Percentiles rank a stretch among this genome's conserved stretches.
phyloP scores from a whole-genome alignment of 2,888 invertebrate species.

The Leptarthrus brevirostris region DNA sequence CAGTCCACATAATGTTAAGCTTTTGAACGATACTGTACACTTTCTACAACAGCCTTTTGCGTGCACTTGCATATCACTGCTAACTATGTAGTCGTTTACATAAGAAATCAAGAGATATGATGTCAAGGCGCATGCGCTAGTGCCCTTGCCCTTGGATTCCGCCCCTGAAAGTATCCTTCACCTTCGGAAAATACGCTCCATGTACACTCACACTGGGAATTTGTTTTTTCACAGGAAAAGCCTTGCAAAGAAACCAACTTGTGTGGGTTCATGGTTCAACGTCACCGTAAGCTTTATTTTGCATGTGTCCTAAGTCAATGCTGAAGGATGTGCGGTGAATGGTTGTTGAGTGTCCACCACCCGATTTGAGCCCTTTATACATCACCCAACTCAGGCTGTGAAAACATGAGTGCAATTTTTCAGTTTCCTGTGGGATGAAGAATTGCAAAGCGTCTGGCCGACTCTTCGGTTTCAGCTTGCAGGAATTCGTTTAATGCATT shows the following conservation, averaged over 20 bases:
- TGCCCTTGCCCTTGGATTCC: conserved; percentile 67
- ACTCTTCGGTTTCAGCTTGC: too few species aligned
- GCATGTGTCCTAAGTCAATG: conserved; percentile 16
- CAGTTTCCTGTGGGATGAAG: not conserved
- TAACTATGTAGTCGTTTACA: conserved; percentile 36
- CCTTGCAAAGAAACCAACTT: not conserved
- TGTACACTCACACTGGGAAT: not conserved
- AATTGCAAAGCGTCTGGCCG: not conserved
- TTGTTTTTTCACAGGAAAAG: not conserved
- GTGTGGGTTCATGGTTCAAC: not conserved
- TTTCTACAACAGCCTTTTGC: not conserved
- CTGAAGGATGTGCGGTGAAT: conserved; percentile 1
- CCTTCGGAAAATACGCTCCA: conserved; percentile 24
- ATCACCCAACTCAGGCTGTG: not conserved
- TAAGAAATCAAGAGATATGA: not conserved
- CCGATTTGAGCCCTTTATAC: not conserved
- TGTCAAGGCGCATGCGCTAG: conserved; percentile 61
- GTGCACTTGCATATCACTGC: conserved; percentile 41
- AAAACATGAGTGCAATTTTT: not conserved
- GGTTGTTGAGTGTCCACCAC: not conserved
- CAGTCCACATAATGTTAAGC: not conserved
- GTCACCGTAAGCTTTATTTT: not conserved
- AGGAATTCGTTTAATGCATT: too few species aligned
- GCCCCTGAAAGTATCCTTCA: conserved; percentile 51
- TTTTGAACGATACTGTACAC: conserved; percentile 23